Evolutionary conservation across 2,797 vertebrate genomes (phyloP).

Genomic region (Sparus aurata): DNA sequence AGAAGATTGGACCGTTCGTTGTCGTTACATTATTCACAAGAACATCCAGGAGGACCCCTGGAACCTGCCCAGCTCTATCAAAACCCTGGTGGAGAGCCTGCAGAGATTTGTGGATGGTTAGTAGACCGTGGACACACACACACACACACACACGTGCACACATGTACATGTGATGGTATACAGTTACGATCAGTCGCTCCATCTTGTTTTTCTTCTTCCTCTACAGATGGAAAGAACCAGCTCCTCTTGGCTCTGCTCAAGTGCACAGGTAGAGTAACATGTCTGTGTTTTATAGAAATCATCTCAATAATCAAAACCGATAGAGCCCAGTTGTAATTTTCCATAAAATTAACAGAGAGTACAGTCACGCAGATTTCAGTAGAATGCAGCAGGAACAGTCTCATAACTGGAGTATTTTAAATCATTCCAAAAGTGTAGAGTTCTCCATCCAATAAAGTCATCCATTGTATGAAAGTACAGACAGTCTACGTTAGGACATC

Average conservation of each 20-base stretch:
- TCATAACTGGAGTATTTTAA: conserved; percentile 50
- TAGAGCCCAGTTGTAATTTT: conserved; percentile 33
- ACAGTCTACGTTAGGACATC: conserved; percentile 26
- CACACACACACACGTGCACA: background rate
- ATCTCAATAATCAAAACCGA: conserved; percentile 23
- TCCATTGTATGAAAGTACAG: conserved; percentile 40
- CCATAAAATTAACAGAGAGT: conserved; percentile 27
- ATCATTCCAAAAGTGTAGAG: conserved; percentile 36
- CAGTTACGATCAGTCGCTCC: conserved; percentile 15
- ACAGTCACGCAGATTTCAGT: conserved; percentile 16
- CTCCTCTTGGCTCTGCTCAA: conserved; percentile 96
- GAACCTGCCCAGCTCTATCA: conserved; percentile 98
- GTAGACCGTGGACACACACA: conserved; percentile 48
- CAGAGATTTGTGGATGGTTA: conserved; percentile 96
- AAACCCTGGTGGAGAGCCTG: conserved; percentile 95
- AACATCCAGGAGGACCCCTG: conserved; percentile 99
- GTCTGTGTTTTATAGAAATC: conserved; percentile 4
- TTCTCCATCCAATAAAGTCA: conserved; percentile 59
- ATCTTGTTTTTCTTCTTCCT: conserved; percentile 54
- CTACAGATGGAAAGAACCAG: conserved; percentile 97
- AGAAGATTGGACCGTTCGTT: conserved; percentile 92
- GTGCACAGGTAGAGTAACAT: conserved; percentile 90
- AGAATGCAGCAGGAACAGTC: conserved; percentile 32
- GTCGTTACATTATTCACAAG: conserved; percentile 92
- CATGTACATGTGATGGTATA: background rate